These are phyloP conservation scores for Trichoplusia ni DNA, from an alignment of 1,140 invertebrate genomes.

Conservation along the genomic window DNA sequence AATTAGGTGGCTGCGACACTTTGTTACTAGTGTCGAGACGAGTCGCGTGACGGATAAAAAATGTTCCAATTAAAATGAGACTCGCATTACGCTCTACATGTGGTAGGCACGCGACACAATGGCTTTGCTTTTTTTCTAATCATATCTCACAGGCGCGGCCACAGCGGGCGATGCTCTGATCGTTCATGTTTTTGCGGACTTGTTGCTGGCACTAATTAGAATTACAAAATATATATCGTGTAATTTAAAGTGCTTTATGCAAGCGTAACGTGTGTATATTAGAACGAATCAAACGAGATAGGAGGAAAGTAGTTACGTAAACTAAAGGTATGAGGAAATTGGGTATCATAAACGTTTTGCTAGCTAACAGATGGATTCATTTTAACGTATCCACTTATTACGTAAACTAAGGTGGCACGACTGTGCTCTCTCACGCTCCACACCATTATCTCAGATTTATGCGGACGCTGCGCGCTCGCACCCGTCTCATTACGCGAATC, in stretches of 20 bases:
- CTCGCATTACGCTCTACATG: slow-evolving; percentile 58
- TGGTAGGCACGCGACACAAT: slow-evolving; percentile 57
- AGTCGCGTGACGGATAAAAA: slow-evolving; percentile 56
- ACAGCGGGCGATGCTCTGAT: slow-evolving; percentile 12
- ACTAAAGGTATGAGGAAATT: slow-evolving; percentile 45
- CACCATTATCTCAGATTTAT: slow-evolving; percentile 64
- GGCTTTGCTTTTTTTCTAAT: slow-evolving; percentile 57
- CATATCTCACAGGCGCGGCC: slow-evolving; percentile 35
- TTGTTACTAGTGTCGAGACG: slow-evolving; percentile 39
- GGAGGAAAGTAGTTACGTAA: too few species aligned
- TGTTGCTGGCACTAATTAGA: not conserved
- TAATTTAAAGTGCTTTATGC: too few species aligned
- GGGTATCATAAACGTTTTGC: slow-evolving; percentile 42
- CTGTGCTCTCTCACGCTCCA: slow-evolving; percentile 64
- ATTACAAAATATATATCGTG: too few species aligned
- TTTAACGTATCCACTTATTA: slow-evolving; percentile 62
- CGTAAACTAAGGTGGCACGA: slow-evolving; percentile 66
- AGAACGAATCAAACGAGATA: too few species aligned
- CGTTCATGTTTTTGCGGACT: not conserved
- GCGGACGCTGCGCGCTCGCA: slow-evolving; percentile 51
- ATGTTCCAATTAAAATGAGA: slow-evolving; percentile 56
- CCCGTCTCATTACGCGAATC: slow-evolving; percentile 65
- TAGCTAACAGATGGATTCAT: slow-evolving; percentile 38
- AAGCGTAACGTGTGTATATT: too few species aligned
- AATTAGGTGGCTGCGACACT: slow-evolving; percentile 50